A percentile compares a stretch with the other conserved stretches of the same genome.
phyloP scores from a whole-genome alignment of 2,113 vertebrate genomes.

The Tetrao urogallus region DNA sequence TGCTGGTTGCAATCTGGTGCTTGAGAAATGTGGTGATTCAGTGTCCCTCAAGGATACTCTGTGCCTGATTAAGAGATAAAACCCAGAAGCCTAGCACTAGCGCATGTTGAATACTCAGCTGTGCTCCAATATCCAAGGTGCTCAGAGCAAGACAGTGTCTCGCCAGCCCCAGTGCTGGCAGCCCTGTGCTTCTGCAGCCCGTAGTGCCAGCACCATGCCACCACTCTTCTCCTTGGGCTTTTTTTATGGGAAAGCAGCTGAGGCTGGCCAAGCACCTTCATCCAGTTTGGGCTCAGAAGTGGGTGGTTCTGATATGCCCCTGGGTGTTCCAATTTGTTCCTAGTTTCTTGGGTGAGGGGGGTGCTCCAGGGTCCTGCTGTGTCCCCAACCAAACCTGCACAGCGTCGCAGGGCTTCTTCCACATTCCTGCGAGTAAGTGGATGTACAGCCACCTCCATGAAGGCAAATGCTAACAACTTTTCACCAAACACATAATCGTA shows the following conservation, averaged over 20 bases:
- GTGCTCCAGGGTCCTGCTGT: not conserved
- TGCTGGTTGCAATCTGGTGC: rapidly evolving
- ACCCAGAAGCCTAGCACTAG: not conserved
- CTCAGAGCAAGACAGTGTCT: not conserved
- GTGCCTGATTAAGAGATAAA: constrained; percentile 37
- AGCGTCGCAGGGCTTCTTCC: not conserved
- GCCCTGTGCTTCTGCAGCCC: no score
- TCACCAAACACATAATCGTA: rapidly evolving
- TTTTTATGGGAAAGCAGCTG: not conserved
- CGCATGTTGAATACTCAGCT: not conserved
- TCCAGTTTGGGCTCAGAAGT: not conserved
- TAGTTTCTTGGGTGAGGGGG: not conserved
- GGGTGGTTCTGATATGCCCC: not conserved
- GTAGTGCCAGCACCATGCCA: rapidly evolving
- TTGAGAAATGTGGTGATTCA: not conserved
- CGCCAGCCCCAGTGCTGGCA: rapidly evolving
- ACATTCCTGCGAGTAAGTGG: not conserved
- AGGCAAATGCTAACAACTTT: not conserved
- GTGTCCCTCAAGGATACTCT: constrained; percentile 19
- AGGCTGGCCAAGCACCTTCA: not conserved
- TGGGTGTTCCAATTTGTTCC: rapidly evolving
- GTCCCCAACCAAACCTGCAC: not conserved
- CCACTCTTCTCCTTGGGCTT: rapidly evolving
- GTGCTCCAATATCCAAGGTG: rapidly evolving
- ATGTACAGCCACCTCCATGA: not conserved